Percentiles rank a stretch among this genome's conserved stretches.
Evolutionary conservation across 2,113 vertebrate genomes (phyloP).

Genomic region (Hirundichthys speculiger): DNA sequence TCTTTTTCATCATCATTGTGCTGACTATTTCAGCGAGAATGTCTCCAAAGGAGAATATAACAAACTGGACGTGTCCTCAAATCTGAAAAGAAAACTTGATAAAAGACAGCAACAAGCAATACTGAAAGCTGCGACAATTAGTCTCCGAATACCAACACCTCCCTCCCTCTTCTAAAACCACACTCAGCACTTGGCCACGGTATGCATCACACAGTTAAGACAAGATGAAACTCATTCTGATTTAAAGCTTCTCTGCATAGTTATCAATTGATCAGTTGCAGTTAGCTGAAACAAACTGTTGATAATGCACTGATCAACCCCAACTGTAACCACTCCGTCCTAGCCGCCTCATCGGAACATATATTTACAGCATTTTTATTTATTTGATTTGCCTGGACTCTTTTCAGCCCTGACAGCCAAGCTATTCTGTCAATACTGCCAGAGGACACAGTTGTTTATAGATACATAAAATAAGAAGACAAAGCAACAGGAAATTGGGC

Average conservation of each 20-base stretch:
- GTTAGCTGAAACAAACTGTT: background rate
- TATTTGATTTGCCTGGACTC: conserved; percentile 50
- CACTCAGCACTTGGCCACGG: background rate
- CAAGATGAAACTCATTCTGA: background rate
- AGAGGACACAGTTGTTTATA: conserved; percentile 61
- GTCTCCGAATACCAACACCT: too few relatives aligned
- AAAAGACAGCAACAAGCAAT: too few relatives aligned
- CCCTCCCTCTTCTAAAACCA: background rate
- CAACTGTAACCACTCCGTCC: background rate
- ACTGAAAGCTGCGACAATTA: too few relatives aligned
- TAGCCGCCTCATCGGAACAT: conserved; percentile 22
- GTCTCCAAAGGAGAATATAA: too few relatives aligned
- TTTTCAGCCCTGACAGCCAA: conserved; percentile 22
- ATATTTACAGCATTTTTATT: conserved; percentile 60
- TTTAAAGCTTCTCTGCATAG: background rate
- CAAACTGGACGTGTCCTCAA: too few relatives aligned
- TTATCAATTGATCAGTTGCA: background rate
- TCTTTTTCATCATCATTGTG: too few relatives aligned
- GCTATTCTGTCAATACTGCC: conserved; percentile 44
- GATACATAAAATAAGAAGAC: conserved; percentile 55
- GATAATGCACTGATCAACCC: background rate
- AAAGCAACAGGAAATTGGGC: conserved; percentile 57
- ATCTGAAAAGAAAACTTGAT: too few relatives aligned
- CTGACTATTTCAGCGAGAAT: too few relatives aligned
- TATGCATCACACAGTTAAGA: background rate